Conservation (phyloP, 2,113 vertebrate genomes). For the Clinocottus analis region DNA sequence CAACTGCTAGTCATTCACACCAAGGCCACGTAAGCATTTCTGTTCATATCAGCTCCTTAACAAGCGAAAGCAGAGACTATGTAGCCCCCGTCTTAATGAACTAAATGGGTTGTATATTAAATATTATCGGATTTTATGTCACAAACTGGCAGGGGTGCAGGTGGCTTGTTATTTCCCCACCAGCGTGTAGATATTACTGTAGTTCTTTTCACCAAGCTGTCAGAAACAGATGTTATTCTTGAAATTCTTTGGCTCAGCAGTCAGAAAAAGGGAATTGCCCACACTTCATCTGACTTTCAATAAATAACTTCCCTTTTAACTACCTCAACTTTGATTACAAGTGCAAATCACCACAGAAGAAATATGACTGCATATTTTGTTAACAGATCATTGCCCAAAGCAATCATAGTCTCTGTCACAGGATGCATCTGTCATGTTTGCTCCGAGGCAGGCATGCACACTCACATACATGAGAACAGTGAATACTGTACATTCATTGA, state of each 20-base stretch:
- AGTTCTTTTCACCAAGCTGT: background rate
- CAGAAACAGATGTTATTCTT: background rate
- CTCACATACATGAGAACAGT: background rate
- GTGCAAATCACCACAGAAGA: background rate
- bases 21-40: background rate
- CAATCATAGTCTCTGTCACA: background rate
- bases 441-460: background rate
- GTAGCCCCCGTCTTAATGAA: background rate
- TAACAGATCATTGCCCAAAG: slow-evolving; percentile 9
- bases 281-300: background rate
- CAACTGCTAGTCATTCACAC: background rate
- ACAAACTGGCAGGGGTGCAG: background rate
- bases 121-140: background rate
- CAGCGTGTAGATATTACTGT: too few relatives aligned
- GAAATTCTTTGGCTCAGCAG: background rate
- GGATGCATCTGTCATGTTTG: background rate
- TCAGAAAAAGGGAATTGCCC: background rate
- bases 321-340: background rate
- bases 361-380: slow-evolving; percentile 12
- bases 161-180: background rate
- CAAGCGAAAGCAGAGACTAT: background rate
- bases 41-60: background rate
- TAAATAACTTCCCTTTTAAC: background rate
- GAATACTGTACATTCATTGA: background rate
- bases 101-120: background rate